phyloP scores from a whole-genome alignment of 2,888 invertebrate genomes.

The Doris montereyensis region DNA sequence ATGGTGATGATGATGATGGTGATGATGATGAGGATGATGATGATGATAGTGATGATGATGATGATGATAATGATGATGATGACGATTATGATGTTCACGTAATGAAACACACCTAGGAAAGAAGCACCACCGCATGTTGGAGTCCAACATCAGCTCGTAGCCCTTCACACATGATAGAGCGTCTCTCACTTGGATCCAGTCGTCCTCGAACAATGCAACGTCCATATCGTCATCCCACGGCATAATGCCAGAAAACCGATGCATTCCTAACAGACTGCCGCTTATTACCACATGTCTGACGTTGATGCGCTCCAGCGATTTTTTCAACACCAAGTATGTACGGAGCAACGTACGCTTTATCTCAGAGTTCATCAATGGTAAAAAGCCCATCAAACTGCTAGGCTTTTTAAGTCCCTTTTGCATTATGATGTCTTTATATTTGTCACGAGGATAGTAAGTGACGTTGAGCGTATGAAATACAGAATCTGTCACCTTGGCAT shows the following conservation, averaged over 20 bases:
- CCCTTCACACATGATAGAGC: constrained; percentile 2
- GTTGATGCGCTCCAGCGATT: neutral
- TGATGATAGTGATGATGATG: too few species aligned
- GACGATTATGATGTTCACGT: too few species aligned
- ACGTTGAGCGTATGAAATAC: too few species aligned
- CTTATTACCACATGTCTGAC: neutral
- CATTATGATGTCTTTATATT: too few species aligned
- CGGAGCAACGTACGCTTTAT: neutral
- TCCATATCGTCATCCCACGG: constrained; percentile 27
- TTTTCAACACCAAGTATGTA: neutral
- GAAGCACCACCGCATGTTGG: neutral
- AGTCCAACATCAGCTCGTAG: neutral
- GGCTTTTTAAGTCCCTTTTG: too few species aligned
- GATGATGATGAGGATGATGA: too few species aligned
- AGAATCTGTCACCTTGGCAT: too few species aligned
- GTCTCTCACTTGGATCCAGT: neutral
- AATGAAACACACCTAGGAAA: neutral
- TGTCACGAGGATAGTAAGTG: too few species aligned
- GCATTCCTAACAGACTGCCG: neutral
- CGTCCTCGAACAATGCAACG: neutral
- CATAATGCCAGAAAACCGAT: neutral
- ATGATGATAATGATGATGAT: too few species aligned
- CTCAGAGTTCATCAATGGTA: neutral
- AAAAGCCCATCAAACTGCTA: too few species aligned
- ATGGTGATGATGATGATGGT: too few species aligned